A percentile compares a stretch with the other conserved stretches of the same genome.
These are phyloP conservation scores for Ceratothoa steindachneri DNA, from an alignment of 2,888 invertebrate genomes.

Conservation along the genomic window DNA sequence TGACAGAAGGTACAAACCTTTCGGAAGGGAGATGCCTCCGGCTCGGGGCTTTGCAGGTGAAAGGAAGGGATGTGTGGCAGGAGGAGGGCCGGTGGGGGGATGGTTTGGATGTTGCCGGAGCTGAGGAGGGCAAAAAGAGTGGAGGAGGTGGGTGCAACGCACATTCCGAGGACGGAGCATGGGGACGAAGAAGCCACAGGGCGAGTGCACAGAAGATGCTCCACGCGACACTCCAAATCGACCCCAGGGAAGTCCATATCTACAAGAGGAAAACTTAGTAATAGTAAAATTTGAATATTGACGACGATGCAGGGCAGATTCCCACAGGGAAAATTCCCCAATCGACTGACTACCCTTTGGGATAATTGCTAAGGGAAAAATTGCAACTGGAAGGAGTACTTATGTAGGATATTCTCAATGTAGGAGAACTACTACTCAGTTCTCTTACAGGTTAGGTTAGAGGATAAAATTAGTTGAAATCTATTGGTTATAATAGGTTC, in stretches of 20 bases:
- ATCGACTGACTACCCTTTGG: no score
- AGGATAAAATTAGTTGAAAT: no score
- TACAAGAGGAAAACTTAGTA: background rate
- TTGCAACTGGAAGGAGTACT: no score
- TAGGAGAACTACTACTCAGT: no score
- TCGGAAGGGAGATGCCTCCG: background rate
- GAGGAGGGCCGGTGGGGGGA: background rate
- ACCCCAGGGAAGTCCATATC: slow-evolving; percentile 49
- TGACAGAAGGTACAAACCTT: slow-evolving; percentile 7
- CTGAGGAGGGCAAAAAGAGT: slow-evolving; percentile 18
- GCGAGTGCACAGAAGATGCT: slow-evolving; percentile 56
- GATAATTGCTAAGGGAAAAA: no score
- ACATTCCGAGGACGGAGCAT: slow-evolving; percentile 48
- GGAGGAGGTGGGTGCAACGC: slow-evolving; percentile 22
- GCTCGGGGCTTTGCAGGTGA: background rate
- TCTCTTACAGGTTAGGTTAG: no score
- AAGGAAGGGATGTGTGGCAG: background rate
- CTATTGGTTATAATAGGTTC: no score
- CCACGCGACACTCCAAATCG: slow-evolving; percentile 53
- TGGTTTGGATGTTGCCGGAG: slow-evolving; percentile 21
- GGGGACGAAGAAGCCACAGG: slow-evolving; percentile 50
- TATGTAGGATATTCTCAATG: no score
- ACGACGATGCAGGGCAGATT: no score
- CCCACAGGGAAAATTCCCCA: no score
- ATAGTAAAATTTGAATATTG: no score